These are phyloP conservation scores for Pelusios castaneus DNA, from an alignment of 2,113 vertebrate species.

Conservation along the genomic window DNA sequence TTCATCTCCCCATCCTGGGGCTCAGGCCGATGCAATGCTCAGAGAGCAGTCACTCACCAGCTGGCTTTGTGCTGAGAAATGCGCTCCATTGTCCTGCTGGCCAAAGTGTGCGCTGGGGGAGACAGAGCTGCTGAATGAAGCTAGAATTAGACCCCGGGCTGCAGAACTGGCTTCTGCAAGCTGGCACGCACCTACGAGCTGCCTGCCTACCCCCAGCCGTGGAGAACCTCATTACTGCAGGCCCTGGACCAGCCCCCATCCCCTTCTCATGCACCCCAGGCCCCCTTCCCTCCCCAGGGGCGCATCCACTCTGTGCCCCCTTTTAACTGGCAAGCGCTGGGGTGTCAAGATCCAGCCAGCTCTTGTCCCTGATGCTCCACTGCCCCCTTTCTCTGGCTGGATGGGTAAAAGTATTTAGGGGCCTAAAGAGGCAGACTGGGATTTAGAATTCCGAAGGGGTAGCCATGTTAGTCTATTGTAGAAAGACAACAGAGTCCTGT, in stretches of 20 bases:
- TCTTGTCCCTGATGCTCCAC: too few species aligned
- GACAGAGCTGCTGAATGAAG: not conserved
- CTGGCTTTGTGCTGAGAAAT: not conserved
- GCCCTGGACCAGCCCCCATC: not conserved
- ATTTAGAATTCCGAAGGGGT: too few species aligned
- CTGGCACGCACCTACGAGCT: not conserved
- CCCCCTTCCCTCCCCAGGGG: not conserved
- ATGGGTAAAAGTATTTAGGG: not conserved
- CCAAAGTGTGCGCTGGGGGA: not conserved
- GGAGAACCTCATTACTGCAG: not conserved
- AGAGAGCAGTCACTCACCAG: too few species aligned
- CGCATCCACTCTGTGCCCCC: too few species aligned
- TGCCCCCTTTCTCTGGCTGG: not conserved
- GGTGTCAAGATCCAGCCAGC: too few species aligned
- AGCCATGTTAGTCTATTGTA: too few species aligned
- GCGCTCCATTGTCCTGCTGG: not conserved
- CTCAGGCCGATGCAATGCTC: too few species aligned
- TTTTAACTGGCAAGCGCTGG: too few species aligned
- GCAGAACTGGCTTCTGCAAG: not conserved
- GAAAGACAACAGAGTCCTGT: too few species aligned
- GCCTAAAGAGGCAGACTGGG: not conserved
- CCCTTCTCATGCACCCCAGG: not conserved
- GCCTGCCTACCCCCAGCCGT: not conserved
- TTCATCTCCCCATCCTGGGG: not conserved
- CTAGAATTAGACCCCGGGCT: not conserved